Base-by-base conservation (phyloP, 92 coral and sea anemone species). In the Porites evermanni region DNA sequence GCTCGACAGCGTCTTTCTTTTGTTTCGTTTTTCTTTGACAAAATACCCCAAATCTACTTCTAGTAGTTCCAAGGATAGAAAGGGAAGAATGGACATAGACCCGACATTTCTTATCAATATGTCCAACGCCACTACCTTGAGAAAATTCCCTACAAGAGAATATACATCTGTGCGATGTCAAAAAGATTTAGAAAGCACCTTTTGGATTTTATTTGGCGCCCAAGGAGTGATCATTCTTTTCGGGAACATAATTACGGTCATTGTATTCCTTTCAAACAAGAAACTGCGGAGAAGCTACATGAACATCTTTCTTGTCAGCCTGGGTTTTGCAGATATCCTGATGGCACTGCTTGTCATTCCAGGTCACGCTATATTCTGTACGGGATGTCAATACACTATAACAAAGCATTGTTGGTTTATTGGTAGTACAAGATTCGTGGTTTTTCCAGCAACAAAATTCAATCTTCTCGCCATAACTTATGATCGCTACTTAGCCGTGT, bases 401-500 rank as follows among this genome's bases (percentile, higher is more conserved):
- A 85, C 74, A 1, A 9, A 53, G 8, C 56, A 79, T 63, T 93
- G 96, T 38, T 78, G 91, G 83, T 64, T 92, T 64, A 91, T 93
- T 24, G 91, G 92, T 18, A 78, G 88, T 47, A 20, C 86, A 44
- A 77, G 91, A 6, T 93, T 88, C 63, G 73, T 82, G 8, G 89
- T 91, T 19, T 93, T 93, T 56, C 74, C 89, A 68, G 89, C 89
- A 1, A 86, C 93, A 1, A 83, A 88, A 12, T 71, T 93, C 74
- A 93, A 88, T 53, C 83, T 93, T 10, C 72, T 93, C 5, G 96
- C 93, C 13, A 93, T 93, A 12, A 85, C 96, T 3, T 93, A 88
- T 56, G 96, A 93, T 69, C 75, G 96, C 7, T 75, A 91, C 70
- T 70, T 83, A 0, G 96, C 96, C 2, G 94, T 93, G 6, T 85